Conservation (phyloP, 2,797 vertebrate genomes). For the Podarcis siculus region DNA sequence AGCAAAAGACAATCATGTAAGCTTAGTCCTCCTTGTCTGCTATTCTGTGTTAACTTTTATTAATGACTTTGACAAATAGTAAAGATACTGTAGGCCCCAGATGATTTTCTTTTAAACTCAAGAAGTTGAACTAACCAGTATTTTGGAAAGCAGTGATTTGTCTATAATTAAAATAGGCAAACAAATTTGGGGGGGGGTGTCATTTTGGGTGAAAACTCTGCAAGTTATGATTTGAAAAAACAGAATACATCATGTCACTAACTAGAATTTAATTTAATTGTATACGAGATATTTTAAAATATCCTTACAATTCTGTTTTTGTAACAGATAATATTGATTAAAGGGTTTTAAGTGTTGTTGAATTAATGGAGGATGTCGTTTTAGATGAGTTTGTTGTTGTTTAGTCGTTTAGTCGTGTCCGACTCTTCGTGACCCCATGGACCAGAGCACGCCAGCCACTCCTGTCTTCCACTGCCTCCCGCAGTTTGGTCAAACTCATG, state of each 20-base stretch:
- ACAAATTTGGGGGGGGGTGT: not conserved
- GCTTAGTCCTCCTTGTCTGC: constrained; percentile 37
- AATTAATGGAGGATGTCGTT: not conserved
- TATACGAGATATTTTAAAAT: not conserved
- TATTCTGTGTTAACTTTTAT: not conserved
- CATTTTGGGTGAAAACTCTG: not conserved
- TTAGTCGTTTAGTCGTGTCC: no score
- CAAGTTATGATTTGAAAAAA: not conserved
- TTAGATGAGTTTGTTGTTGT: not conserved
- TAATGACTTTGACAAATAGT: not conserved
- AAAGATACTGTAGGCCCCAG: not conserved
- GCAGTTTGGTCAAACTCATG: no score
- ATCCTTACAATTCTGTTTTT: not conserved
- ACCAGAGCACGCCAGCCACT: no score
- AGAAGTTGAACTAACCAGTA: constrained; percentile 14
- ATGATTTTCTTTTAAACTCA: not conserved
- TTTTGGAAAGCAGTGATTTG: not conserved
- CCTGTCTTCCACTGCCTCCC: no score
- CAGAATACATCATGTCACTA: not conserved
- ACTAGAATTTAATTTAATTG: not conserved
- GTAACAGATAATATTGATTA: not conserved
- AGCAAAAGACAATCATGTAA: constrained; percentile 93
- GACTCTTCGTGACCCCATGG: no score
- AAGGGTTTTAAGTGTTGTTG: not conserved
- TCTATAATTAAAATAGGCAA: not conserved